Percentiles rank a stretch among this genome's conserved stretches.
phyloP scores from a whole-genome alignment of 1,140 invertebrate species.

The Zophobas morio region DNA sequence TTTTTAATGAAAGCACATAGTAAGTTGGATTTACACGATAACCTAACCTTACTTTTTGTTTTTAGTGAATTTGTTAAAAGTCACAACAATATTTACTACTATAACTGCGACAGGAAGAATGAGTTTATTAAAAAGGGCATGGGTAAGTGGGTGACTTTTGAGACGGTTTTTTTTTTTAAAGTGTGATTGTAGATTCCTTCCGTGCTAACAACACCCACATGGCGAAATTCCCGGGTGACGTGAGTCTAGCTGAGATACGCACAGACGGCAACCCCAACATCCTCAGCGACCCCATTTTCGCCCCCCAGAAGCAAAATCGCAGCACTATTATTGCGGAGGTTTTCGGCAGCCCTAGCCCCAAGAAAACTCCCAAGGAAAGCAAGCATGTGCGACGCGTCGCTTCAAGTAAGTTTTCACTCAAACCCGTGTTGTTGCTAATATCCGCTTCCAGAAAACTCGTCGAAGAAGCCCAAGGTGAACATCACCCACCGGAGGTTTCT shows the following conservation, averaged over 20 bases:
- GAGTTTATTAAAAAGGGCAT: slow-evolving; percentile 86
- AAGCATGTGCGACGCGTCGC: background rate
- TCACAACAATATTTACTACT: slow-evolving; percentile 79
- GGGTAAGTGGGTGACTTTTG: slow-evolving; percentile 72
- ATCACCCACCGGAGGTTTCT: slow-evolving; percentile 72
- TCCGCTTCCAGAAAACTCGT: slow-evolving; percentile 51
- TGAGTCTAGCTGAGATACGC: slow-evolving; percentile 77
- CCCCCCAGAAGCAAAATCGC: slow-evolving; percentile 67
- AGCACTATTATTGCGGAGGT: slow-evolving; percentile 69
- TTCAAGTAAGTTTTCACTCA: slow-evolving; percentile 13
- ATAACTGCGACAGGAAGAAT: slow-evolving; percentile 82
- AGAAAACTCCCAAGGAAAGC: slow-evolving; percentile 60
- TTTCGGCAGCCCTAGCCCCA: slow-evolving; percentile 69
- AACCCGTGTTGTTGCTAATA: background rate
- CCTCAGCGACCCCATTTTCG: slow-evolving; percentile 74
- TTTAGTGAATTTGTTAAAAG: slow-evolving; percentile 84
- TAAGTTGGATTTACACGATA: slow-evolving; percentile 69
- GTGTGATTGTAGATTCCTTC: slow-evolving; percentile 69
- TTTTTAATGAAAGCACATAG: slow-evolving; percentile 86
- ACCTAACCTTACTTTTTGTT: slow-evolving; percentile 57
- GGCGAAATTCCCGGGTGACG: slow-evolving; percentile 83
- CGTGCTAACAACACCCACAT: slow-evolving; percentile 76
- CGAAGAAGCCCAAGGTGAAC: slow-evolving; percentile 55
- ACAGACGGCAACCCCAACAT: slow-evolving; percentile 79
- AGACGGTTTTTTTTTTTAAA: background rate